phyloP scores from a whole-genome alignment of 2,113 vertebrate genomes.

The Hepsetus odoe region DNA sequence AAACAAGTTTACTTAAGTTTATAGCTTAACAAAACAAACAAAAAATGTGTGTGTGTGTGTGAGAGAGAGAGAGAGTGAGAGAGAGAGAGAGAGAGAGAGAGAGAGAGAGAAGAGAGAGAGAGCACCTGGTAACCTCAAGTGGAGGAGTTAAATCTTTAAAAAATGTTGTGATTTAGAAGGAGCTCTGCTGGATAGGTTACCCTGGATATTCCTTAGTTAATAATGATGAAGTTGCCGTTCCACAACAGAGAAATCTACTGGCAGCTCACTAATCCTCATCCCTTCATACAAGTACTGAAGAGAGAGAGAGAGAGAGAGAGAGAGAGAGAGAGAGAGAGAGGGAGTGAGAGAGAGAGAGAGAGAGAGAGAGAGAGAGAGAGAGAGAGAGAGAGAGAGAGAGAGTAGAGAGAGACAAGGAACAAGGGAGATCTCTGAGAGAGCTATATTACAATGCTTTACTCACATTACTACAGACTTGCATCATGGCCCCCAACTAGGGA shows the following conservation, averaged over 20 bases:
- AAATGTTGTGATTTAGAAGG: not conserved
- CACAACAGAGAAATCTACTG: constrained; percentile 98
- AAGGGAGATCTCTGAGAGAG: constrained; percentile 28
- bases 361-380: constrained; percentile 14
- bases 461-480: constrained; percentile 64
- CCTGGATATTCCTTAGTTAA: constrained; percentile 96
- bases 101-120: too few species aligned
- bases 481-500: constrained; percentile 50
- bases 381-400: not conserved
- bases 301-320: constrained; percentile 21
- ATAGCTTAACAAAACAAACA: not conserved
- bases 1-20: not conserved
- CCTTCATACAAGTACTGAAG: constrained; percentile 93
- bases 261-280: constrained; percentile 92
- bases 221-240: constrained; percentile 98
- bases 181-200: constrained; percentile 66
- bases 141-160: not conserved
- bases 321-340: not conserved
- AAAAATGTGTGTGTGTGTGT: not conserved
- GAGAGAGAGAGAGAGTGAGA: too few species aligned
- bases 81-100: too few species aligned
- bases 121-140: too few species aligned
- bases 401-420: not conserved
- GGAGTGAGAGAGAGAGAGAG: constrained; percentile 5
- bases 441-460: constrained; percentile 12